These are phyloP conservation scores for Hirudinaria manillensis DNA, from an alignment of 2,888 invertebrate genomes.

Conservation along the genomic window DNA sequence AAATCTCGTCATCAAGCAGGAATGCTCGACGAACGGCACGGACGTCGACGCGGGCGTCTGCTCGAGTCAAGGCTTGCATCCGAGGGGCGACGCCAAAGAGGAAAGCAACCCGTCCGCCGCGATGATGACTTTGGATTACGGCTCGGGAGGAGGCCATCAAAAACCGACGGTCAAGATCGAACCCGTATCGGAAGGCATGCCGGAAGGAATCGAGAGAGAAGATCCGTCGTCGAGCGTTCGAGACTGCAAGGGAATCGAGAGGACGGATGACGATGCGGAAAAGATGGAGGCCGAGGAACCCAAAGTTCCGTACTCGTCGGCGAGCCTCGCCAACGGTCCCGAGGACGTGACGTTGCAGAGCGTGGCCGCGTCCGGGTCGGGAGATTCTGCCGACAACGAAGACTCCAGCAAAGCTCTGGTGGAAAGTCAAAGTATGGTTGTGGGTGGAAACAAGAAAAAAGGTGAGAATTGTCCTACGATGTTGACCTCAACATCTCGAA, in stretches of 20 bases:
- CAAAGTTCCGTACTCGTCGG: background rate
- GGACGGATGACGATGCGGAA: background rate
- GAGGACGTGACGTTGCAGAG: background rate
- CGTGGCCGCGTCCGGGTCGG: background rate
- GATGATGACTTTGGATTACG: background rate
- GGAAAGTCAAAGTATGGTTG: background rate
- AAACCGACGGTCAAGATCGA: background rate
- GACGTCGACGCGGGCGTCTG: background rate
- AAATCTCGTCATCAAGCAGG: conserved; percentile 4
- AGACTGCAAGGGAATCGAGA: background rate
- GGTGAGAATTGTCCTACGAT: conserved; percentile 1
- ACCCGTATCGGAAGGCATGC: background rate
- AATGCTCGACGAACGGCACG: background rate
- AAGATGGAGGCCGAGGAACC: background rate
- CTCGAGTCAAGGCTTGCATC: background rate
- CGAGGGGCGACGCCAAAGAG: background rate
- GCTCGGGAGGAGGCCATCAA: background rate
- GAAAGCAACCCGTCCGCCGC: background rate
- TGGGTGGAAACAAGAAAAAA: background rate
- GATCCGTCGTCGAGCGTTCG: background rate
- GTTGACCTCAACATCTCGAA: conserved; percentile 57
- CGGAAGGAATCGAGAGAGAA: background rate
- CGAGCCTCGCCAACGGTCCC: background rate
- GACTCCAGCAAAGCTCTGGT: too few relatives aligned
- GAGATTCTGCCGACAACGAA: background rate